Evolutionary conservation across 2,888 invertebrate species (phyloP), one percentile per base, ranked within the genome.

Genomic region (Acholoe squamosa): DNA sequence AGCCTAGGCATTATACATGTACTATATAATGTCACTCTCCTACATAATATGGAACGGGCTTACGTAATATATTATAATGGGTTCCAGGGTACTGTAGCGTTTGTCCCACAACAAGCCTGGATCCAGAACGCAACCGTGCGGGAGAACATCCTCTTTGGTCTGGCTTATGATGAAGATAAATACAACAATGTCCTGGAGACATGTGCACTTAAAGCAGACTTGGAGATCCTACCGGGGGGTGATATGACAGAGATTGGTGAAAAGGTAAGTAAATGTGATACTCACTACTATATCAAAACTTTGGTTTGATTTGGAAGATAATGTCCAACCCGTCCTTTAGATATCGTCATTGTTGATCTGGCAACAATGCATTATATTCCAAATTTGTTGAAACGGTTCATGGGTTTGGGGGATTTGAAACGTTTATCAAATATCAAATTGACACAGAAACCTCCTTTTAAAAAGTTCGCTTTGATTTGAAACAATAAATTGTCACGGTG

Each of bases 221-320:
- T 99, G 93, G 98, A 98, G 84, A 98, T 99, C 96, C 96, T 99
- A 56, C 95, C 96, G 10, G 99, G 98, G 22, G 99, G 99, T 0
- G 99, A 99, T 96, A 97, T 93, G 95, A 99, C 99, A 0, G 99
- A 99, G 97, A 99, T 99, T 93, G 99, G 99, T 92, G 99, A 99
- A 96, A 99, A 99, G 96, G 95, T 95, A 90, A 89, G 52, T 76
- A 14, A 43, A n/a, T n/a, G n/a, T n/a, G n/a, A n/a, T n/a, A n/a
- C n/a, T n/a, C n/a, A n/a, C n/a, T n/a, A n/a, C n/a, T n/a, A n/a
- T n/a, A n/a, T n/a, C n/a, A n/a, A n/a, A 19, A 14, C 54, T 14
- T 54, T 10, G 12, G 54, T 54, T 54, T 54, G 19, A 19, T 54
- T 54, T 54, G 54, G 19, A 54, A 19, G 10, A 14, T 19, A 54